These are phyloP conservation scores for Varanus komodoensis DNA, from an alignment of 2,113 vertebrate genomes.

Conservation along the genomic window DNA sequence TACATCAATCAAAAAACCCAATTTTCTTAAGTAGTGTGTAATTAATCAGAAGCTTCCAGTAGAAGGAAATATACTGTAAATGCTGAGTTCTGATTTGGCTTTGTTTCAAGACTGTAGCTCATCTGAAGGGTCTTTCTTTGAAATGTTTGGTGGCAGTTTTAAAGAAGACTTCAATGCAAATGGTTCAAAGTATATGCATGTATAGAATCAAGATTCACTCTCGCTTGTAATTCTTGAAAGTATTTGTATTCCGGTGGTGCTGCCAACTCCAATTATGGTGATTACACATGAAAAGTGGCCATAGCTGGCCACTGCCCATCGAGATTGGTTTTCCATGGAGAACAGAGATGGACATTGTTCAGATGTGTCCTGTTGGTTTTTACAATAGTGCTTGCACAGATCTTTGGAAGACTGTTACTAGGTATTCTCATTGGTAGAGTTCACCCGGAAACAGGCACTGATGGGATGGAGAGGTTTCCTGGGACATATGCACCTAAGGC, in stretches of 20 bases:
- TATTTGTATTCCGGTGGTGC: conserved; percentile 22
- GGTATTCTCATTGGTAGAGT: conserved; percentile 24
- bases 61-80: neutral
- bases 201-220: conserved; percentile 19
- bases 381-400: neutral
- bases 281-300: conserved; percentile 8
- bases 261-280: neutral
- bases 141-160: neutral
- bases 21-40: neutral
- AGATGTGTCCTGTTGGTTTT: neutral
- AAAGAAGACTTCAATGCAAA: neutral
- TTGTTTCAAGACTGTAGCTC: neutral
- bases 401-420: conserved; percentile 15
- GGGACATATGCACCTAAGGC: neutral
- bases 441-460: neutral
- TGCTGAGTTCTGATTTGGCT: neutral
- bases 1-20: neutral
- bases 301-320: neutral
- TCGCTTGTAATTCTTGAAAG: conserved; percentile 1
- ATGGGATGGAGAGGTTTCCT: conserved; percentile 36
- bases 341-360: neutral
- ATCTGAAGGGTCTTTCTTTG: neutral
- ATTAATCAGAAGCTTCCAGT: neutral
- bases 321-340: conserved; percentile 33
- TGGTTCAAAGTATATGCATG: neutral